Evolutionary conservation across 2,113 vertebrate species (phyloP).

Genomic region (Astur gentilis): DNA sequence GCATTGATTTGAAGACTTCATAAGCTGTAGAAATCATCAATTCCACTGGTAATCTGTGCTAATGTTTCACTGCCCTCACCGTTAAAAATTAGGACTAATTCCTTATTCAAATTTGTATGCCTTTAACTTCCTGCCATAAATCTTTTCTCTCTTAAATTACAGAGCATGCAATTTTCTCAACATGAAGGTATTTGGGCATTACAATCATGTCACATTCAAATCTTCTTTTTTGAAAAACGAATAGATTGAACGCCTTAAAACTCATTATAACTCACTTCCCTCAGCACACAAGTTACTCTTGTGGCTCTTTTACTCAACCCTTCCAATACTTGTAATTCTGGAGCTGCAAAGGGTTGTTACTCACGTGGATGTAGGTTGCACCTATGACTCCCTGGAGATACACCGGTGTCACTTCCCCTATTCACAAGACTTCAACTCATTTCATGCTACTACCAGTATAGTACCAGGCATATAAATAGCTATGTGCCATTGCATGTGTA

Average conservation of each 20-base stretch:
- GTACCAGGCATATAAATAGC: not conserved
- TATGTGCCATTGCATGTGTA: too few relatives aligned
- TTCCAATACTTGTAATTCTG: not conserved
- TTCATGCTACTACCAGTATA: not conserved
- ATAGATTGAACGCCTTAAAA: not conserved
- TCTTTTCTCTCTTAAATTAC: not conserved
- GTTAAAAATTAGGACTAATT: not conserved
- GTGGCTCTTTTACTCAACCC: not conserved
- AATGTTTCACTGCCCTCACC: not conserved
- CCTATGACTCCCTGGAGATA: not conserved
- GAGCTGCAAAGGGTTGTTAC: not conserved
- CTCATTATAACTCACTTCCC: not conserved
- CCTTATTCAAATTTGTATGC: not conserved
- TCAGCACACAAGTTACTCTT: not conserved
- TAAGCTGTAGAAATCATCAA: not conserved
- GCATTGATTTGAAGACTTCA: not conserved
- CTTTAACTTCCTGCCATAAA: not conserved
- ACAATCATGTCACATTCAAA: not conserved
- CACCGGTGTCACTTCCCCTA: not conserved
- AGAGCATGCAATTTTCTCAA: not conserved
- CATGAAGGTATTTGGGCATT: not conserved
- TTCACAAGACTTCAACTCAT: not conserved
- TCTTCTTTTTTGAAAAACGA: not conserved
- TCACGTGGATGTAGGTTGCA: not conserved
- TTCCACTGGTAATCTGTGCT: not conserved